A percentile compares a stretch with the other conserved stretches of the same genome.
These are phyloP conservation scores for Galerucella pusilla DNA, from an alignment of 2,888 invertebrate species.

Conservation along the genomic window DNA sequence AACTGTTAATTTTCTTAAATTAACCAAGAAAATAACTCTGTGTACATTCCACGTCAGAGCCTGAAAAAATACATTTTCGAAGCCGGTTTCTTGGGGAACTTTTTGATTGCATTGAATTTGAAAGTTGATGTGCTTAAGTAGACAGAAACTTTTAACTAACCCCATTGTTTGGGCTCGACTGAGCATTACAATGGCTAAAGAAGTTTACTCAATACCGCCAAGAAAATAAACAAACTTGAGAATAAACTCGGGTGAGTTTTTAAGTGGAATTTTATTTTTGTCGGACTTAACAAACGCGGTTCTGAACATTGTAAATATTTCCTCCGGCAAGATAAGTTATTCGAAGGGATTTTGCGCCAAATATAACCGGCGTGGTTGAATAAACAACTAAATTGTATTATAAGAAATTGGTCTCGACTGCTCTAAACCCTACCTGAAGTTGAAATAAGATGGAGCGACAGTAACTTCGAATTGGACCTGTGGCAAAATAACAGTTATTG, in stretches of 20 bases:
- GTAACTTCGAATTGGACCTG: no score
- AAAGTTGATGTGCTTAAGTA: conserved; percentile 13
- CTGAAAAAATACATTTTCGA: neutral
- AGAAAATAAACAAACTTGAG: conserved; percentile 16
- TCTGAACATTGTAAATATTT: neutral
- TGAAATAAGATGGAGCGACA: no score
- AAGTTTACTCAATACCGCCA: conserved; percentile 14
- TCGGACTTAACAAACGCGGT: neutral
- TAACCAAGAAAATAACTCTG: no score
- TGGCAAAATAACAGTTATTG: no score
- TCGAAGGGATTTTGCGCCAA: neutral
- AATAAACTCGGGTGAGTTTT: conserved; percentile 7
- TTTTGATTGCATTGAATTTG: conserved; percentile 13
- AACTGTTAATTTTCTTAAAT: no score
- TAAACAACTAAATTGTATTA: neutral
- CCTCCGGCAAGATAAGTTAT: neutral
- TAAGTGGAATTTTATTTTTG: conserved; percentile 15
- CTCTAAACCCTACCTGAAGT: no score
- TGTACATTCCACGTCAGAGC: neutral
- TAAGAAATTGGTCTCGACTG: neutral
- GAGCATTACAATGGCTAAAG: conserved; percentile 12
- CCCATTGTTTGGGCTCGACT: conserved; percentile 4
- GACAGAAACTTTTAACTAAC: conserved; percentile 20
- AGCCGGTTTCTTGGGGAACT: neutral
- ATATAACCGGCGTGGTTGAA: neutral